Conservation (phyloP, 2,888 invertebrate species). For the Chaetoderma sp. region DNA sequence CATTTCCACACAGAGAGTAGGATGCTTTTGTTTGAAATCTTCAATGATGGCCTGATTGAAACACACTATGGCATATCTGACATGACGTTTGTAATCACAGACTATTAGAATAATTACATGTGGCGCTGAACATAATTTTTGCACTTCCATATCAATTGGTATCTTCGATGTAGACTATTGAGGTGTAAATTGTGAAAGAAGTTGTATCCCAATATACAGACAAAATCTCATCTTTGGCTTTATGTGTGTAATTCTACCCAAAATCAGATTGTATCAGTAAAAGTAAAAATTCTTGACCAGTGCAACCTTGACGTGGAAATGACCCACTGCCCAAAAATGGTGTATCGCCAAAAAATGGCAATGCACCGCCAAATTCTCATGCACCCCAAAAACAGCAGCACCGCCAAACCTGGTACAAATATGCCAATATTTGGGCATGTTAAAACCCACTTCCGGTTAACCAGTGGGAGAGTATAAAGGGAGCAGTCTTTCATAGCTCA, state of each 20-base stretch:
- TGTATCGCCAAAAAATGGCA: too few relatives aligned
- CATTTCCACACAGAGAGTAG: neutral
- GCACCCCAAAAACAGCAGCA: too few relatives aligned
- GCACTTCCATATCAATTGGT: neutral
- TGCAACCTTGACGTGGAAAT: too few relatives aligned
- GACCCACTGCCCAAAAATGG: too few relatives aligned
- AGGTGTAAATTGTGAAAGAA: neutral
- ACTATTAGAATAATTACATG: neutral
- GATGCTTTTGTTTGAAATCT: neutral
- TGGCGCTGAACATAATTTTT: neutral
- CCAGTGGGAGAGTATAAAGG: too few relatives aligned
- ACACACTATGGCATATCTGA: slow-evolving; percentile 1
- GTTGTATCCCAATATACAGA: neutral
- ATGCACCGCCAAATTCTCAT: too few relatives aligned
- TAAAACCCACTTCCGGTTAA: too few relatives aligned
- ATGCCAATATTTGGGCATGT: too few relatives aligned
- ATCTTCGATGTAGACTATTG: neutral
- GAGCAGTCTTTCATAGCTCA: too few relatives aligned
- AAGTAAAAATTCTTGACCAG: too few relatives aligned
- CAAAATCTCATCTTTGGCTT: too few relatives aligned
- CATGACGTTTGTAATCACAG: slow-evolving; percentile 2
- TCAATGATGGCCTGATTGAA: neutral
- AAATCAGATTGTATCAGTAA: neutral
- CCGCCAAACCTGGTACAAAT: too few relatives aligned
- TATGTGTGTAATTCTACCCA: neutral